Base-by-base conservation (phyloP, 2,888 invertebrate genomes). In the Andrena praecox region DNA sequence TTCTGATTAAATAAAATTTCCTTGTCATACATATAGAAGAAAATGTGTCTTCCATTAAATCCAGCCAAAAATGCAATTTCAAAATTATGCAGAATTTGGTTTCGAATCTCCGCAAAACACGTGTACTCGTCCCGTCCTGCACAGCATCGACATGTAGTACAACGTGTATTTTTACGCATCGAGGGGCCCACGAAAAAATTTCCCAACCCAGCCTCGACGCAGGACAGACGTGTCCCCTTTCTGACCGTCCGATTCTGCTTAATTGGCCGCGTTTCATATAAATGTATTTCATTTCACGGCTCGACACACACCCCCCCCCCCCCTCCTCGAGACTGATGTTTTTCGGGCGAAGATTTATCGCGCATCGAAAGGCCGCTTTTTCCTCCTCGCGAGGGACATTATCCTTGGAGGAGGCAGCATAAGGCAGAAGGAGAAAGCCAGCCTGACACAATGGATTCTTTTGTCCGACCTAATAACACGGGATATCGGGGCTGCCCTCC, bases 401-500 rank as follows among this genome's bases (percentile, higher is more conserved):
- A 84, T 80, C 76, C 76, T 68, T 67, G 71, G 48, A 59, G 78
- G 60, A 68, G 74, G 73, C 64, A 79, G 33, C 56, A 56, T 60
- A 56, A 77, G 76, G 69, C 35, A 77, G 69, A 82, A 74, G 73
- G 77, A 80, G 82, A 78, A 76, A 78, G 70, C 71, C 75, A 42
- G 68, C 35, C 64, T 54, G 33, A 60, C 72, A 88, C 89, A 89
- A 89, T 89, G 78, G 85, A 82, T 79, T 69, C 85, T 79, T 89
- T 89, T 89, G 89, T 89, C 77, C 85, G 80, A 82, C 68, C 89
- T 88, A 89, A 89, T 89, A 89, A 89, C 86, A 71, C 82, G 31
- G 64, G 78, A 81, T 74, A 89, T 84, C 87, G 80, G 78, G 67
- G 27, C 71, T 69, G 54, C 82, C 64, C 77, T 75, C 54, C 60